A percentile compares a stretch with the other conserved stretches of the same genome.
Conservation (phyloP, 2,113 vertebrate genomes). For the Calidris pygmaea region DNA sequence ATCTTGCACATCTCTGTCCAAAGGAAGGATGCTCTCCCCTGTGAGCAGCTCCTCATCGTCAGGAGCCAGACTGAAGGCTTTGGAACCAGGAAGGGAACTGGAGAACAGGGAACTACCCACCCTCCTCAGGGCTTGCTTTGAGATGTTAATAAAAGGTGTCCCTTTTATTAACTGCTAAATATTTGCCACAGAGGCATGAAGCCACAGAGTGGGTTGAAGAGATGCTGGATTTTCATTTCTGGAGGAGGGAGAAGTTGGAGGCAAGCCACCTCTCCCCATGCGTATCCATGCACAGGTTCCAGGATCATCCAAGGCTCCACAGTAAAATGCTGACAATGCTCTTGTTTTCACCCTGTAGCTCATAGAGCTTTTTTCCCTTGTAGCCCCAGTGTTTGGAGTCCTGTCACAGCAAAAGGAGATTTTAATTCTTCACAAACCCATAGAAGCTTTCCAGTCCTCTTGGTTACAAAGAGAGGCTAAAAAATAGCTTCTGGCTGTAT, state of each 20-base stretch:
- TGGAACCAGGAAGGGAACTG: accelerated
- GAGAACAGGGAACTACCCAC: accelerated
- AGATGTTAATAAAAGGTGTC: not conserved
- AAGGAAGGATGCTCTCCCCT: not conserved
- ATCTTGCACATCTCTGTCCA: too few species aligned
- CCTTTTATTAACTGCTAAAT: not conserved
- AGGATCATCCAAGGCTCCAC: not conserved
- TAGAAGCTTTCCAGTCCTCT: not conserved
- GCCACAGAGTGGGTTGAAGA: not conserved
- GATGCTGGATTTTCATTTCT: not conserved
- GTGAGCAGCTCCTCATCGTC: not conserved
- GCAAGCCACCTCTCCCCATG: not conserved
- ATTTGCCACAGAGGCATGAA: not conserved
- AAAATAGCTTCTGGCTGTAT: not conserved
- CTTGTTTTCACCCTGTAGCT: not conserved
- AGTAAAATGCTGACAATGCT: not conserved
- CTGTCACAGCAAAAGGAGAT: not conserved
- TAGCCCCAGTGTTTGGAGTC: not conserved
- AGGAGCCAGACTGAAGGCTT: not conserved
- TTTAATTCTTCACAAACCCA: not conserved
- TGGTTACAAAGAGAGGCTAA: not conserved
- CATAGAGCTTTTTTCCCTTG: not conserved
- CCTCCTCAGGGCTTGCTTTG: not conserved
- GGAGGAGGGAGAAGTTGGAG: not conserved
- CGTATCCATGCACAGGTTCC: not conserved